Conservation (phyloP, 2,113 vertebrate genomes). For the Sturnira hondurensis region DNA sequence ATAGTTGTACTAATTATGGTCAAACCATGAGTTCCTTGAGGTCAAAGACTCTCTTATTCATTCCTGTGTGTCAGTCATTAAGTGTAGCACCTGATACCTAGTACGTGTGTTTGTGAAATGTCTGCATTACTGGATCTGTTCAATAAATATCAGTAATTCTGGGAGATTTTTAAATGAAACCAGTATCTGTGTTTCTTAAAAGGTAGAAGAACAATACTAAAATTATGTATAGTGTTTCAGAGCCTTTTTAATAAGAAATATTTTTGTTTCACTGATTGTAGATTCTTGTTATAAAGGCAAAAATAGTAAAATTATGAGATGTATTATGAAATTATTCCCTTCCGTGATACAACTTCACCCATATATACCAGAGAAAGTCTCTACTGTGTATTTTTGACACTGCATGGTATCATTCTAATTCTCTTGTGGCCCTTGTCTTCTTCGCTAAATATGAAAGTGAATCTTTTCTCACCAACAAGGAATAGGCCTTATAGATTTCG, state of each 20-base stretch:
- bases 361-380: not conserved
- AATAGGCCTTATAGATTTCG: not conserved
- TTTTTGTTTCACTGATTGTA: not conserved
- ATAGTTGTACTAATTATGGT: not conserved
- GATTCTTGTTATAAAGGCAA: not conserved
- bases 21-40: not conserved
- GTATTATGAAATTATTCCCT: not conserved
- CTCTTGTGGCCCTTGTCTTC: not conserved
- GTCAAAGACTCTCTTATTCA: not conserved
- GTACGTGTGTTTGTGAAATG: not conserved
- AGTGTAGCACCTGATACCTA: not conserved
- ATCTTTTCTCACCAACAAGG: not conserved
- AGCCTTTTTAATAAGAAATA: not conserved
- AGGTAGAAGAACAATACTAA: not conserved
- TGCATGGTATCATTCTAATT: not conserved
- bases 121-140: not conserved
- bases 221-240: not conserved
- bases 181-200: not conserved
- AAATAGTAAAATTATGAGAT: not conserved
- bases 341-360: not conserved
- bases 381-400: not conserved
- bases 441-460: not conserved
- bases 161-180: not conserved
- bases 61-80: not conserved
- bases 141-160: slow-evolving; percentile 19